These are phyloP conservation scores for Accipiter virgatus DNA, from an alignment of 2,113 vertebrate species.

Conservation along the genomic window DNA sequence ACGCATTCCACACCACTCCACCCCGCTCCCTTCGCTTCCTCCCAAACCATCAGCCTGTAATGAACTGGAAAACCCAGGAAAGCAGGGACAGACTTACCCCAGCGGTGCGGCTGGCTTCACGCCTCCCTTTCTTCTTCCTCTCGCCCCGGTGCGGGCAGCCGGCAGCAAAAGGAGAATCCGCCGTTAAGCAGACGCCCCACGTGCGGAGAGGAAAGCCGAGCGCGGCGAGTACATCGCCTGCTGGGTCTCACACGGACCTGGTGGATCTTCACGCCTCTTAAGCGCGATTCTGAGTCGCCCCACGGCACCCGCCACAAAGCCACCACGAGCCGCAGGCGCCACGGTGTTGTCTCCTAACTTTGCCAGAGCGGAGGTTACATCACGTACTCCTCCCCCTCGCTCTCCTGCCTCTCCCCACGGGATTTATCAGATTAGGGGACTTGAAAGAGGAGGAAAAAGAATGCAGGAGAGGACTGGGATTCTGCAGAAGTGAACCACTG, in stretches of 20 bases:
- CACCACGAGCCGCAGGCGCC: accelerated
- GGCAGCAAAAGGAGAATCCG: background rate
- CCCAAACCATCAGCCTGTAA: background rate
- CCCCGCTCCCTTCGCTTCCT: background rate
- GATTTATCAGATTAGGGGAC: background rate
- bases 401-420: background rate
- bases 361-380: background rate
- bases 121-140: background rate
- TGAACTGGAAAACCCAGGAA: background rate
- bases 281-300: too few relatives aligned
- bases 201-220: too few relatives aligned
- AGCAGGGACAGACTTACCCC: background rate
- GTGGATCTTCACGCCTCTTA: background rate
- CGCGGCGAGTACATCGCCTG: background rate
- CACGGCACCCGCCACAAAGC: accelerated
- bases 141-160: accelerated
- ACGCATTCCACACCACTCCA: background rate
- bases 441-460: background rate
- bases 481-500: background rate
- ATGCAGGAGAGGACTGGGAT: background rate
- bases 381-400: background rate
- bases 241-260: background rate
- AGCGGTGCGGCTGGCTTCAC: background rate
- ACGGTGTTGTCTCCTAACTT: accelerated
- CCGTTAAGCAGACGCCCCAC: background rate